Evolutionary conservation across 2,797 vertebrate genomes (phyloP).

Genomic region (Manis javanica): DNA sequence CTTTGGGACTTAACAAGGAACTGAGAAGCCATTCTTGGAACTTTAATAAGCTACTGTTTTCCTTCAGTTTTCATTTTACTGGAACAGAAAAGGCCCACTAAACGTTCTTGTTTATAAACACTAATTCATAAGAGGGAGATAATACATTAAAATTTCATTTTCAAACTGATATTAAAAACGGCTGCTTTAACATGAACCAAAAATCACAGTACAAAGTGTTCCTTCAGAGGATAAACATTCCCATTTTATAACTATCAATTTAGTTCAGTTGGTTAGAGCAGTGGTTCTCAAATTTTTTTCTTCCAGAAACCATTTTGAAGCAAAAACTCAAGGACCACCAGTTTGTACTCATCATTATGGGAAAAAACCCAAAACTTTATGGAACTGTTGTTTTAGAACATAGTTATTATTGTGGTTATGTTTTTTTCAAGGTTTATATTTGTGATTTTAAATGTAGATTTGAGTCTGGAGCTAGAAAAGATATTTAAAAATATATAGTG

Average conservation of each 20-base stretch:
- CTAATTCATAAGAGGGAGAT: conserved; percentile 79
- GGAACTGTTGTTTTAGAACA: conserved; percentile 55
- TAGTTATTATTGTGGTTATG: conserved; percentile 50
- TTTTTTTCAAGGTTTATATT: conserved; percentile 50
- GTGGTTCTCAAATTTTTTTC: conserved; percentile 68
- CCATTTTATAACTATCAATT: conserved; percentile 80
- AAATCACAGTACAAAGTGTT: conserved; percentile 67
- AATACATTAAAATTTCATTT: conserved; percentile 77
- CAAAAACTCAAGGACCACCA: conserved; percentile 65
- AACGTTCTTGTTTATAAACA: conserved; percentile 77
- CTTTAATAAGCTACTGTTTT: conserved; percentile 76
- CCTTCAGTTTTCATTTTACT: conserved; percentile 73
- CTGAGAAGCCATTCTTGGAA: conserved; percentile 69
- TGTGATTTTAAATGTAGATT: conserved; percentile 63
- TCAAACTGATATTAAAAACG: conserved; percentile 74
- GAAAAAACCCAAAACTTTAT: neutral
- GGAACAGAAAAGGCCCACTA: conserved; percentile 64
- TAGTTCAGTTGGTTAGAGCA: conserved; percentile 74
- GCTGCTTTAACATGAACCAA: conserved; percentile 76
- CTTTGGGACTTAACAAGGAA: conserved; percentile 75
- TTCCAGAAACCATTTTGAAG: conserved; percentile 70
- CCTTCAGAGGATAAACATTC: conserved; percentile 75
- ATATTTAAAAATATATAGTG: conserved; percentile 55
- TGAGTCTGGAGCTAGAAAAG: conserved; percentile 54
- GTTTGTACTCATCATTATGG: conserved; percentile 52